Conservation (phyloP, 2,113 vertebrate species). For the Leucopsar rothschildi region DNA sequence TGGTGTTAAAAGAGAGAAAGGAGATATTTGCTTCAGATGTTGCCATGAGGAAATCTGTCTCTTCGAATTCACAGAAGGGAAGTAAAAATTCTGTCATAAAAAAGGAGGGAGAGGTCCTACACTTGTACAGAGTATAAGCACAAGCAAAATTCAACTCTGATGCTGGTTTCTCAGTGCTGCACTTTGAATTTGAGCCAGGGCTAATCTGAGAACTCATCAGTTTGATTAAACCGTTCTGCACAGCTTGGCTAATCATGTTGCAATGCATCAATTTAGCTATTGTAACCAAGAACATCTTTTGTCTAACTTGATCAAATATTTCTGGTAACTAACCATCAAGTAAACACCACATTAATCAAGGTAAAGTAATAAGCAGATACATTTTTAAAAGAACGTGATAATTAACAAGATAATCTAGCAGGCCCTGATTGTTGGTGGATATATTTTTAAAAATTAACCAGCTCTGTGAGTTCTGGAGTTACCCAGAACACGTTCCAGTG, state of each 20-base stretch:
- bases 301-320: constrained; percentile 47
- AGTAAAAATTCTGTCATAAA: background rate
- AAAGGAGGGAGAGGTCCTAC: background rate
- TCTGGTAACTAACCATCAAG: background rate
- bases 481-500: background rate
- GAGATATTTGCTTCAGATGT: background rate
- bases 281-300: constrained; percentile 5
- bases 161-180: constrained; percentile 1
- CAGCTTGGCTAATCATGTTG: background rate
- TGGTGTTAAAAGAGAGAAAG: background rate
- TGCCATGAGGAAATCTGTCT: background rate
- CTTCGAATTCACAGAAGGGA: background rate
- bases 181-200: constrained; percentile 15
- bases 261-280: background rate
- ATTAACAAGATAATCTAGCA: background rate
- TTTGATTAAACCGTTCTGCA: constrained; percentile 44
- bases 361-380: background rate
- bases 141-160: background rate
- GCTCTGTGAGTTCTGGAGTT: background rate
- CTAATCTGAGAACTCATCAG: constrained; percentile 28
- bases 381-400: background rate
- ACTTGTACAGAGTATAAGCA: constrained; percentile 4
- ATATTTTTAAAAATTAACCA: background rate
- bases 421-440: background rate
- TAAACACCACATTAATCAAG: constrained; percentile 13